phyloP scores from a whole-genome alignment of 2,888 invertebrate species.

The Cheilosia variabilis region DNA sequence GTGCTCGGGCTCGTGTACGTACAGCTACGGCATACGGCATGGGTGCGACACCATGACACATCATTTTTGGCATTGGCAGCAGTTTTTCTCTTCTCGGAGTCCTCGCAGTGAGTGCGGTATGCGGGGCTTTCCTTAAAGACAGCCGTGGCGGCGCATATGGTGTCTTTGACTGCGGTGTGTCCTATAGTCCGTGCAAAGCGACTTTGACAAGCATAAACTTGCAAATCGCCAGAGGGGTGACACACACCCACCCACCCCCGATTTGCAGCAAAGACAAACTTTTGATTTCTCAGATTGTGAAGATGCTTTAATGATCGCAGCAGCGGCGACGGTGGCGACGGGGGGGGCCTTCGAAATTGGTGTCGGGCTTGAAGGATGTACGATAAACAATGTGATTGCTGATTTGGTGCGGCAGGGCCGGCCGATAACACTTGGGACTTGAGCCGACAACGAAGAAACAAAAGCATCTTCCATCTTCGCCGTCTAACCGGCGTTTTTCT shows the following conservation, averaged over 20 bases:
- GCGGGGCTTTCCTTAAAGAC: background rate
- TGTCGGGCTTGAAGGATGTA: constrained; percentile 43
- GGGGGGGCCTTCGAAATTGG: constrained; percentile 22
- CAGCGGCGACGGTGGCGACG: constrained; percentile 1
- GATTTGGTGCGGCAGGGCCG: constrained; percentile 52
- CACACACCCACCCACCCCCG: background rate
- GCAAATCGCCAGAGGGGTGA: constrained; percentile 62
- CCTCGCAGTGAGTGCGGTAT: constrained; percentile 52
- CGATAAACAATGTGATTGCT: constrained; percentile 74
- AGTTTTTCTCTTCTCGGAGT: constrained; percentile 53
- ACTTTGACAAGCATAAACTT: constrained; percentile 72
- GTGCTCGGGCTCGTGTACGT: background rate
- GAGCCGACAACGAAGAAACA: constrained; percentile 69
- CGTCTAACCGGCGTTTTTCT: background rate
- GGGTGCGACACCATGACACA: constrained; percentile 61
- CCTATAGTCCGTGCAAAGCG: constrained; percentile 59
- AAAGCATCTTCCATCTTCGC: constrained; percentile 41
- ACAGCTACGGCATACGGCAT: background rate
- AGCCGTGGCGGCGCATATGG: constrained; percentile 58
- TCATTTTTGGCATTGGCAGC: constrained; percentile 68
- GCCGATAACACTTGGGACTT: constrained; percentile 71
- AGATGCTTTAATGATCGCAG: constrained; percentile 69
- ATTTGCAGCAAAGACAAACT: constrained; percentile 64
- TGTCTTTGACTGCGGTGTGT: constrained; percentile 41
- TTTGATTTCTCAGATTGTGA: constrained; percentile 75